These are phyloP conservation scores for Apostichopus parvimensis DNA, from an alignment of 35 echinoderm and acorn worm species.

Conservation along the genomic window DNA sequence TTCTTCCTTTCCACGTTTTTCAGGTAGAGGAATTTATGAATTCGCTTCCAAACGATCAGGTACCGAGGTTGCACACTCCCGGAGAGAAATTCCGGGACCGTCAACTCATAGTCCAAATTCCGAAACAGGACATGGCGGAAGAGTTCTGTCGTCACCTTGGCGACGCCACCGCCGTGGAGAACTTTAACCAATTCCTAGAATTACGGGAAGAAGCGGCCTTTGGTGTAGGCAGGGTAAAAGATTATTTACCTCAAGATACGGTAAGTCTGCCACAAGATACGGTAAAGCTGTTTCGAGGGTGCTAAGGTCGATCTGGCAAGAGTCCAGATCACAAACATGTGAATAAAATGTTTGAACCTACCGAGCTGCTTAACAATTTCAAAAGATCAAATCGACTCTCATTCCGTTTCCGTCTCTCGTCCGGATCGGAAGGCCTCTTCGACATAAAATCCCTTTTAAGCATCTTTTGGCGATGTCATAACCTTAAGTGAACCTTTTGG, in stretches of 20 bases:
- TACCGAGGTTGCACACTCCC: slow-evolving; percentile 89
- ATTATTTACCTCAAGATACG: slow-evolving; percentile 90
- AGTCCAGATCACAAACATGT: background rate
- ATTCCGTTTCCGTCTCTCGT: background rate
- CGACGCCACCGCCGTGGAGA: slow-evolving; percentile 74
- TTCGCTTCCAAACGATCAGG: slow-evolving; percentile 88
- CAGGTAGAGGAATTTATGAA: slow-evolving; percentile 99
- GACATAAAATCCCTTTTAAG: slow-evolving; percentile 12
- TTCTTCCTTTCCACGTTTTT: background rate
- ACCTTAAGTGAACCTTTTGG: slow-evolving; percentile 1
- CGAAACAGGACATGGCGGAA: slow-evolving; percentile 86
- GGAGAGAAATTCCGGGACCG: slow-evolving; percentile 93
- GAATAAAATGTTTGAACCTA: no score
- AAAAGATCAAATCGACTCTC: no score
- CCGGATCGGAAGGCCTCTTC: background rate
- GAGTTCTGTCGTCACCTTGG: slow-evolving; percentile 83
- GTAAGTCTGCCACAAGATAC: slow-evolving; percentile 38
- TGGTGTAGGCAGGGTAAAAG: slow-evolving; percentile 82
- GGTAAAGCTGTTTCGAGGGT: no score
- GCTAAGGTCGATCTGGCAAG: background rate
- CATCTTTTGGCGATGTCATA: background rate
- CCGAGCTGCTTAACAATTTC: no score
- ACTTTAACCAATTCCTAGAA: slow-evolving; percentile 92
- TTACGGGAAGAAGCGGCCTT: slow-evolving; percentile 89
- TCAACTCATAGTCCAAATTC: slow-evolving; percentile 96